Evolutionary conservation across 2,888 invertebrate species (phyloP), one percentile per base, ranked within the genome.

Genomic region (Melanargia galathea): DNA sequence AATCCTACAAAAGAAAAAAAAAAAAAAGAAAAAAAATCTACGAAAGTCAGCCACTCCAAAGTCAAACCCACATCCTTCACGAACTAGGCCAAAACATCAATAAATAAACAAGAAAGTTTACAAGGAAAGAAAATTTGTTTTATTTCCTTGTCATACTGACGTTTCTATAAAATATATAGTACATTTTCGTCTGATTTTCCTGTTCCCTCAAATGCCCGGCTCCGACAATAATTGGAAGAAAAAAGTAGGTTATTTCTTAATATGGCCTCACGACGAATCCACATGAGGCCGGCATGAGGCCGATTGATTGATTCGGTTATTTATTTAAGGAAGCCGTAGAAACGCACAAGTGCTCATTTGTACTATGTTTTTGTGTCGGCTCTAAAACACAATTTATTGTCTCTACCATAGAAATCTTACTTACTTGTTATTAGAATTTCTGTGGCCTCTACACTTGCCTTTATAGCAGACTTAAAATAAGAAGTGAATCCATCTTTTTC

Each of bases 141-240:
- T 16, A 30, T 11, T 51, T 30, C n/a, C 51, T 18, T 30, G 51
- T 51, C 30, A 16, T 16, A 18, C 13, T 22, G 18, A 35, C 13
- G 33, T 20, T 20, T 52, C 20, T 35, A 35, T n/a, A n/a, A n/a
- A n/a, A n/a, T n/a, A n/a, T n/a, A n/a, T n/a, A n/a, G n/a, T n/a
- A 35, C 33, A 35, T 52, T 52, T 52, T 35, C 33, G 20, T 20
- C 33, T 5, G 16, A 33, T 35, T 52, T 52, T 52, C 52, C 52
- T 35, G 33, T 35, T 52, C 35, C 52, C 33, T 52, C 52, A 13
- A 33, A 20, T 20, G 35, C 52, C 35, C 20, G 52, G 52, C 35
- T 20, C 33, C 11, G 26, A 48, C 26, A 52, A 52, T 52, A 33
- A 52, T 52, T 52, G 52, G 52, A 49, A 26, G 49, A 24, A 20